Evolutionary conservation across 2,888 invertebrate genomes (phyloP).

Genomic region (Chalcosyrphus nemorum): DNA sequence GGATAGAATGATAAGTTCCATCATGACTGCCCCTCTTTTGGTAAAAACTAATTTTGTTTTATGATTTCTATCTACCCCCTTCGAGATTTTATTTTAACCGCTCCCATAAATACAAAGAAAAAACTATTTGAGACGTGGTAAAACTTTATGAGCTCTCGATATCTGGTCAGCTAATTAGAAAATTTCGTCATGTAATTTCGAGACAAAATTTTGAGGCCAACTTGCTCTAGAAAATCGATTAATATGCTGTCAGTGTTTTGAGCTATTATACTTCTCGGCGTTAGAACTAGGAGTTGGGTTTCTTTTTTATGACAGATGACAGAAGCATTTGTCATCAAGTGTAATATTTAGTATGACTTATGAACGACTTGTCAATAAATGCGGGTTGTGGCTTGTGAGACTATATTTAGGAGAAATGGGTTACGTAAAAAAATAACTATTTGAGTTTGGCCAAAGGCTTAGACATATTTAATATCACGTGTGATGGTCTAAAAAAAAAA

Average conservation of each 20-base stretch:
- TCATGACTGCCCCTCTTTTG: neutral
- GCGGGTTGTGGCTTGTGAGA: too few relatives aligned
- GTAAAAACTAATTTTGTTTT: neutral
- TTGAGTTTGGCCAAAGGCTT: too few relatives aligned
- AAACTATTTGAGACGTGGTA: neutral
- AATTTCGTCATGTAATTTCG: constrained; percentile 24
- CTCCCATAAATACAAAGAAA: constrained; percentile 12
- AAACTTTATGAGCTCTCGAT: constrained; percentile 21
- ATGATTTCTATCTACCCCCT: neutral
- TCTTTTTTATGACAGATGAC: neutral
- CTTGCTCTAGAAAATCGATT: neutral
- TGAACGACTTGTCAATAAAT: too few relatives aligned
- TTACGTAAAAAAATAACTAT: too few relatives aligned
- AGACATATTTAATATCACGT: too few relatives aligned
- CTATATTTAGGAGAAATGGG: too few relatives aligned
- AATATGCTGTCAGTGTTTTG: neutral
- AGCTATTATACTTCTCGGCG: neutral
- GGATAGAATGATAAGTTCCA: neutral
- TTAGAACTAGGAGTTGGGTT: neutral
- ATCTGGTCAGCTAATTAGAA: constrained; percentile 9
- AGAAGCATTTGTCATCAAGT: too few relatives aligned
- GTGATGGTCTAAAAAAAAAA: too few relatives aligned
- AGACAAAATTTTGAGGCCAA: neutral
- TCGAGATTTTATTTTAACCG: neutral
- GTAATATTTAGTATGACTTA: too few relatives aligned